Percentiles rank a stretch among this genome's conserved stretches.
Evolutionary conservation across 2,113 vertebrate species (phyloP).

Genomic region (Salminus brasiliensis): DNA sequence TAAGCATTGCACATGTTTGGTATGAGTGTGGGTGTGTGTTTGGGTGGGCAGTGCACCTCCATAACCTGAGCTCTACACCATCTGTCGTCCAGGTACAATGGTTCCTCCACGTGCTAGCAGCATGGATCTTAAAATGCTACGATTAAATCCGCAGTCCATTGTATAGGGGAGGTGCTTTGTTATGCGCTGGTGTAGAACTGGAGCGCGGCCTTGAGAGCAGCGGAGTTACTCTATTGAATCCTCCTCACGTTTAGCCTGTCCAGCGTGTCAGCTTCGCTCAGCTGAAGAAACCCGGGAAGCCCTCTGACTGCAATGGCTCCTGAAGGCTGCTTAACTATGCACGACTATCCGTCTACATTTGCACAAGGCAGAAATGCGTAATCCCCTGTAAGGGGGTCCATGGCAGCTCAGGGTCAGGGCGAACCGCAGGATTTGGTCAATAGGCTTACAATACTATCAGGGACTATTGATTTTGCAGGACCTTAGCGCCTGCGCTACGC

Average conservation of each 20-base stretch:
- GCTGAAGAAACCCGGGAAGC: conserved; percentile 61
- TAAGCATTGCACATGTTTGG: conserved; percentile 4
- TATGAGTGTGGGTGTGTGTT: conserved; percentile 29
- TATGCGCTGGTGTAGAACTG: conserved; percentile 24
- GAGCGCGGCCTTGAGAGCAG: conserved; percentile 37
- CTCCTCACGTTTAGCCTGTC: conserved; percentile 44
- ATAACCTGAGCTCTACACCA: conserved; percentile 12
- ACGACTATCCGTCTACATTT: conserved; percentile 55
- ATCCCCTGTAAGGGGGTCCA: conserved; percentile 56
- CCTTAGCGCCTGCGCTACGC: conserved; percentile 47
- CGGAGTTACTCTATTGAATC: conserved; percentile 50
- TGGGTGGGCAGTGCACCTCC: background rate
- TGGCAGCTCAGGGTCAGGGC: conserved; percentile 48
- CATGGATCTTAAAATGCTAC: background rate
- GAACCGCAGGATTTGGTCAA: conserved; percentile 55
- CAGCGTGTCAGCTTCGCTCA: conserved; percentile 54
- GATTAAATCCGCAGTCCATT: conserved; percentile 7
- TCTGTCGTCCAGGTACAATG: conserved; percentile 21
- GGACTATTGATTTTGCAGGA: conserved; percentile 60
- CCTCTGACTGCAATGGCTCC: conserved; percentile 48
- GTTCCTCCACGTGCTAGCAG: background rate
- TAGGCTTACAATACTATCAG: conserved; percentile 64
- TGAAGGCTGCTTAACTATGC: conserved; percentile 55
- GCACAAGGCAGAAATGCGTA: conserved; percentile 44
- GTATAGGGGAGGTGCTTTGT: background rate